These are phyloP conservation scores for Apodemus sylvaticus DNA, from an alignment of 2,113 vertebrate genomes.

Conservation along the genomic window DNA sequence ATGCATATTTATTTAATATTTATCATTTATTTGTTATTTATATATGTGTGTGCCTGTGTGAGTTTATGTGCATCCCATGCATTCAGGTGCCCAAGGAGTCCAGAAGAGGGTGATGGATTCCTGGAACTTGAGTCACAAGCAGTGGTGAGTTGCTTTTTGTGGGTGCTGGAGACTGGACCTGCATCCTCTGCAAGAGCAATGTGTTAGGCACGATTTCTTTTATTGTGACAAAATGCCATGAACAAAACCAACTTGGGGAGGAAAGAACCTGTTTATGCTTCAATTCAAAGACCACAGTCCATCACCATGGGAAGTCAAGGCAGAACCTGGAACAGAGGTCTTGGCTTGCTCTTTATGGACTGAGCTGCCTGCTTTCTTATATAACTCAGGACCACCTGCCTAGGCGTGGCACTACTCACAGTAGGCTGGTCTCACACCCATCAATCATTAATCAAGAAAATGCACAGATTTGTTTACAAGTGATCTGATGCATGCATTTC, in stretches of 20 bases:
- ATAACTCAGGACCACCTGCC: neutral
- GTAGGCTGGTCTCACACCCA: neutral
- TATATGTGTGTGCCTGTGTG: neutral
- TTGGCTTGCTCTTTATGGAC: too few species aligned
- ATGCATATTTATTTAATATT: neutral
- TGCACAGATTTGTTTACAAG: neutral
- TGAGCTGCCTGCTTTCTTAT: neutral
- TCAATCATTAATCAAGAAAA: neutral
- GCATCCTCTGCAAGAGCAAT: neutral
- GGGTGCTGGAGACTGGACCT: neutral
- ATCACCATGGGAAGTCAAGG: neutral
- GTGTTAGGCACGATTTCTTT: neutral
- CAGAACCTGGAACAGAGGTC: neutral
- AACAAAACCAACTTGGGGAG: neutral
- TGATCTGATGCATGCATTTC: neutral
- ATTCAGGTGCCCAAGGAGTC: neutral
- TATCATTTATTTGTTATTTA: neutral
- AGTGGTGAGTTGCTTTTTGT: neutral
- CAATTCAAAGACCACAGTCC: neutral
- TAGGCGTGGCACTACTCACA: neutral
- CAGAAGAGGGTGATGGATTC: too few species aligned
- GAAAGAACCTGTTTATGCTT: neutral
- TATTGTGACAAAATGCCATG: neutral
- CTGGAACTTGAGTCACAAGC: too few species aligned
- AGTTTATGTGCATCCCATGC: too few species aligned